phyloP scores from a whole-genome alignment of 2,113 vertebrate genomes.

The Salvelinus alpinus region DNA sequence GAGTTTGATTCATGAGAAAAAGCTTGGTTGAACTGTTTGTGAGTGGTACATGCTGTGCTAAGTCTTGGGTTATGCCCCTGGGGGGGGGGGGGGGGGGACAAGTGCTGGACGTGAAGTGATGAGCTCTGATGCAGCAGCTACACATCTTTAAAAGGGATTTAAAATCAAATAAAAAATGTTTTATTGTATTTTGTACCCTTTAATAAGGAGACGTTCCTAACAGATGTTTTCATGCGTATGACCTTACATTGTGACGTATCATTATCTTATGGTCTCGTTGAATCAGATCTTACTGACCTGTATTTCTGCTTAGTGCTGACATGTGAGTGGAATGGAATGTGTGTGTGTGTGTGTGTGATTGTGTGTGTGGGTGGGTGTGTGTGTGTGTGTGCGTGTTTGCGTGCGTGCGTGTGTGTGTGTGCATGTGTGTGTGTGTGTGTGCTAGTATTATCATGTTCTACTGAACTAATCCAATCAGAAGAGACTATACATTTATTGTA shows the following conservation, averaged over 20 bases:
- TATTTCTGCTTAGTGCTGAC: slow-evolving; percentile 25
- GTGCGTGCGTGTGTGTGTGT: too few species aligned
- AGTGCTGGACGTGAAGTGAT: slow-evolving; percentile 48
- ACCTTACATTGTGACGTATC: neutral
- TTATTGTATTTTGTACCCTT: slow-evolving; percentile 26
- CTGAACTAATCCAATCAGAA: slow-evolving; percentile 37
- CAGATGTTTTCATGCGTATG: neutral
- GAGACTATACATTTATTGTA: slow-evolving; percentile 32
- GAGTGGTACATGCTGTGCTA: slow-evolving; percentile 47
- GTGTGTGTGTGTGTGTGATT: slow-evolving; percentile 2
- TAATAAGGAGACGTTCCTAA: slow-evolving; percentile 16
- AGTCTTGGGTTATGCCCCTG: slow-evolving; percentile 17
- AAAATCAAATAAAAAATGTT: neutral
- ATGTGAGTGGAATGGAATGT: slow-evolving; percentile 19
- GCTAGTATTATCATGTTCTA: slow-evolving; percentile 45
- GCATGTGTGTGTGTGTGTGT: neutral
- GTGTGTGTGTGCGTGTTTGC: neutral
- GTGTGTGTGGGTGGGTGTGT: slow-evolving; percentile 13
- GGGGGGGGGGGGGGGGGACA: neutral
- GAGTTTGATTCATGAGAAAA: slow-evolving; percentile 38
- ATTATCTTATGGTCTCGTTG: slow-evolving; percentile 12
- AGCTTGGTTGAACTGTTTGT: slow-evolving; percentile 46
- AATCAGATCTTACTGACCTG: slow-evolving; percentile 18
- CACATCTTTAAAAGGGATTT: slow-evolving; percentile 57
- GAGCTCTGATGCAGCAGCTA: slow-evolving; percentile 48